Conservation (phyloP, 2,113 vertebrate species). For the Embiotoca jacksoni region DNA sequence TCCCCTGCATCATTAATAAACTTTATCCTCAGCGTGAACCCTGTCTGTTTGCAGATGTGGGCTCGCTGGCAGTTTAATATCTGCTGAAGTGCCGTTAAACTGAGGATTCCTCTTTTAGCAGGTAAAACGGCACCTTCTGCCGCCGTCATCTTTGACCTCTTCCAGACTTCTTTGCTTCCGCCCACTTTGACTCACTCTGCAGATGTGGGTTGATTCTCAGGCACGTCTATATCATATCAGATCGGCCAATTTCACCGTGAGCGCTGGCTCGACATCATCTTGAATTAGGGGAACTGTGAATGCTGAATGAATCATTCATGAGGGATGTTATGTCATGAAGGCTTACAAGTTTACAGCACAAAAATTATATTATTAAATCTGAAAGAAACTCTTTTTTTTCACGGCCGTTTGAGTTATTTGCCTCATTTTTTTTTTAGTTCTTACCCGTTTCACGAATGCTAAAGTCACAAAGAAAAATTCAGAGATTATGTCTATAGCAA, state of each 20-base stretch:
- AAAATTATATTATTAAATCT: neutral
- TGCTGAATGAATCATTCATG: slow-evolving; percentile 19
- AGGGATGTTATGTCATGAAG: neutral
- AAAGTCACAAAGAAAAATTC: no score
- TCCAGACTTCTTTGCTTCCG: neutral
- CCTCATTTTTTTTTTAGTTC: no score
- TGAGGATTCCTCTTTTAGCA: neutral
- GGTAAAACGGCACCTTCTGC: neutral
- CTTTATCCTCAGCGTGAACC: slow-evolving; percentile 38
- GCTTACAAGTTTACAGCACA: neutral
- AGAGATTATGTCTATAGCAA: no score
- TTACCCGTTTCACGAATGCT: no score
- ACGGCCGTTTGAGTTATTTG: no score
- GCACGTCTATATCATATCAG: neutral
- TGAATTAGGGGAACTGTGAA: neutral
- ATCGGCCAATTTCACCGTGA: neutral
- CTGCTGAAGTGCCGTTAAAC: slow-evolving; percentile 12
- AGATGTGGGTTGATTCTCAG: neutral
- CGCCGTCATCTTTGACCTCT: slow-evolving; percentile 5
- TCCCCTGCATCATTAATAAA: slow-evolving; percentile 15
- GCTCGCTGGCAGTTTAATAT: neutral
- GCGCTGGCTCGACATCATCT: neutral
- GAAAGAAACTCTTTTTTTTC: no score
- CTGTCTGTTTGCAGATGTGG: neutral
- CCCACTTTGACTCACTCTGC: neutral